Base-by-base conservation (phyloP, 2,888 invertebrate genomes). In the Venusia cambrica region DNA sequence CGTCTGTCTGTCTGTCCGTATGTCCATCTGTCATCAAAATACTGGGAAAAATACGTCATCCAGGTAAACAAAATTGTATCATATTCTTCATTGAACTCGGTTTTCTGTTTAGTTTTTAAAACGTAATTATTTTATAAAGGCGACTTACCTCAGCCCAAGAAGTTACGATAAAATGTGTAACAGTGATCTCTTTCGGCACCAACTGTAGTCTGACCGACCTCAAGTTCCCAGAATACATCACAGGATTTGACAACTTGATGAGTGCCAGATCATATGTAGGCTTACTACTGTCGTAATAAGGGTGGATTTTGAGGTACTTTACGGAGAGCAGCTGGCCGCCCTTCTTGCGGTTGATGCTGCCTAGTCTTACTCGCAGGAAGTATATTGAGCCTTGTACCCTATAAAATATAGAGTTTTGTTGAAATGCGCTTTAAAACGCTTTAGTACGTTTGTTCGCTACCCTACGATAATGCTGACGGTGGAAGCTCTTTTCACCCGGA, bases 191-290 rank as follows among this genome's bases (percentile, higher is more conserved):
- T 17, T 39, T 59, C 0, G 39, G 20, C 0, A 26, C 45, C n/a
- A 32, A 54, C 31, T 66, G 70, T 1, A 79, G 28, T 10, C 62
- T 50, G 9, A 85, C 70, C 0, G 81, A 58, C 6, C 55, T 61
- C 5, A 78, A 5, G 0, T 7, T 64, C 0, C 60, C 54, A 0
- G 64, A 69, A 3, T 58, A 48, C 3, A 53, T 49, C 0, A 75
- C 60, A 5, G 62, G 41, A 0, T 54, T 9, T 0, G 80, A 42
- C 3, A 85, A 36, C 41, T 55, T 63, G 2, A 84, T 28, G 9
- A 85, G 50, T 1, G 83, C 83, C 16, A 84, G 27, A 31, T 85
- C 83, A 32, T 49, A 83, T 16, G 57, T 50, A 1, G 83, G 81
- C 8, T 46, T 69, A 2, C 44, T 62, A 21, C 74, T 73, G 27